phyloP scores from a whole-genome alignment of 2,113 vertebrate genomes.

The Tor tambroides region DNA sequence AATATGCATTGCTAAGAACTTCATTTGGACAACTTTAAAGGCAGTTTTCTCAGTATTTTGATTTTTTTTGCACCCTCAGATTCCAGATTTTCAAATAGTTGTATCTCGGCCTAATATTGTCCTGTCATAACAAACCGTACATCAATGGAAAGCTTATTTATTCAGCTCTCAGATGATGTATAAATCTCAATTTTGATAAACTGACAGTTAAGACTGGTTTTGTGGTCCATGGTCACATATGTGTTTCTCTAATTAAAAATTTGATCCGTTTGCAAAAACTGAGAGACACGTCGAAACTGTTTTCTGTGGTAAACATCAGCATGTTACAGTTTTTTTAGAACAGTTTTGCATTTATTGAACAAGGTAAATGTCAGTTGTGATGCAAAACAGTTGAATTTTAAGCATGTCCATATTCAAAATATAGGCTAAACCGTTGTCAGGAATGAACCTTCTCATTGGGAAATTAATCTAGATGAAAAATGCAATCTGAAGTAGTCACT shows the following conservation, averaged over 20 bases:
- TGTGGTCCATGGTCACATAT: too few species aligned
- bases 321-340: background rate
- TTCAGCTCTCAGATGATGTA: too few species aligned
- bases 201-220: too few species aligned
- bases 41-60: too few species aligned
- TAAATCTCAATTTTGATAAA: too few species aligned
- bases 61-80: too few species aligned
- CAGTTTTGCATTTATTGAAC: background rate
- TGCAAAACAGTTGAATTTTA: background rate
- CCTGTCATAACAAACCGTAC: too few species aligned
- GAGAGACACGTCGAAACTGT: background rate
- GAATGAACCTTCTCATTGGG: background rate
- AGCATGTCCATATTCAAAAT: background rate
- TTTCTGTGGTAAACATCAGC: background rate
- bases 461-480: background rate
- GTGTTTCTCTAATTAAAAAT: background rate
- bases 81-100: too few species aligned
- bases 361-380: background rate
- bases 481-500: background rate
- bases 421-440: background rate
- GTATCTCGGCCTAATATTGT: too few species aligned
- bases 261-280: background rate
- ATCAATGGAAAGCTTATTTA: too few species aligned
- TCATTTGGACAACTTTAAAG: too few species aligned
- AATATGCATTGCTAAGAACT: too few species aligned